phyloP scores from a whole-genome alignment of 2,113 vertebrate genomes.

The Condylura cristata region DNA sequence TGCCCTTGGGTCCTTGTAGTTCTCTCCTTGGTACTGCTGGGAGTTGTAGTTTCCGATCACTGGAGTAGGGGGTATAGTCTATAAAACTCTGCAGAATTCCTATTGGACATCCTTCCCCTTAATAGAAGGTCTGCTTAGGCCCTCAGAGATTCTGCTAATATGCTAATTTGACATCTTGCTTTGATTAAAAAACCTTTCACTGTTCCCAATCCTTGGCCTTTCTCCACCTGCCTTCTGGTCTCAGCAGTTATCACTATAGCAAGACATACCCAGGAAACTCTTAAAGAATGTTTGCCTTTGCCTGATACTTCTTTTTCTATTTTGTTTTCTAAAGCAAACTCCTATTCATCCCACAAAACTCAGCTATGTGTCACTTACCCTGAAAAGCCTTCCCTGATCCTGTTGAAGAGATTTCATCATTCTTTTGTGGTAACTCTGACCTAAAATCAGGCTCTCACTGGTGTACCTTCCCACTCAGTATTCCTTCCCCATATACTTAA shows the following conservation, averaged over 20 bases:
- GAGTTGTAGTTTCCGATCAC: too few relatives aligned
- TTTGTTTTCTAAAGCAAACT: slow-evolving; percentile 33
- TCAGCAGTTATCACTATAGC: background rate
- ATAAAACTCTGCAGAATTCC: too few relatives aligned
- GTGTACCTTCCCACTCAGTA: background rate
- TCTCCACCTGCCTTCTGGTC: background rate
- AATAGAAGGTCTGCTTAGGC: too few relatives aligned
- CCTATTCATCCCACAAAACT: background rate
- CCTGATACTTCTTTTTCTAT: background rate
- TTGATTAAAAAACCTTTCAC: background rate
- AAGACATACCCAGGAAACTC: background rate
- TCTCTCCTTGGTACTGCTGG: too few relatives aligned
- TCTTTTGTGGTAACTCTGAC: background rate
- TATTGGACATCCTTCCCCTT: too few relatives aligned
- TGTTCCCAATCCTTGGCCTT: background rate
- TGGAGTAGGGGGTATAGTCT: too few relatives aligned
- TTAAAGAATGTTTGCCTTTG: background rate
- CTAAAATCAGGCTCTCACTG: background rate
- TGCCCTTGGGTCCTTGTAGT: too few relatives aligned
- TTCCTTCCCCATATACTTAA: background rate
- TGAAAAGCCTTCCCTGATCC: background rate
- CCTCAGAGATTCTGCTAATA: background rate
- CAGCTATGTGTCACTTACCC: background rate
- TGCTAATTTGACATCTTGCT: background rate
- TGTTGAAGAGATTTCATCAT: background rate